These are phyloP conservation scores for Steatocranus sp. DNA, from an alignment of 2,797 vertebrate species.

Conservation along the genomic window DNA sequence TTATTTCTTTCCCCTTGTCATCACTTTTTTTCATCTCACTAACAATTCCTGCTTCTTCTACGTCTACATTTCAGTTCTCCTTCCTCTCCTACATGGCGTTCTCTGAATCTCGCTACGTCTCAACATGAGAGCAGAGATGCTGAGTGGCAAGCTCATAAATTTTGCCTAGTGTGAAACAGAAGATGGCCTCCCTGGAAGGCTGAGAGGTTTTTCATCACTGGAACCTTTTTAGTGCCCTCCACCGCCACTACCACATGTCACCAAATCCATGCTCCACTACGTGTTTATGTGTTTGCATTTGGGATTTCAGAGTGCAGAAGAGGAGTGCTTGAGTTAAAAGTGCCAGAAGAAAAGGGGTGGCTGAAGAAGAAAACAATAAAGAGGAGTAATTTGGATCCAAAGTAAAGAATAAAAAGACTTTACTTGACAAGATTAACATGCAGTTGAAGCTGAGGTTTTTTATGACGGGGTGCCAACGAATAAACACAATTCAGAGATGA, in stretches of 20 bases:
- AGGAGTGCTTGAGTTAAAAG: neutral
- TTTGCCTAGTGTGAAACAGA: conserved; percentile 63
- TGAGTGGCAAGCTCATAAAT: conserved; percentile 64
- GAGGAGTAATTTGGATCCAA: conserved; percentile 9
- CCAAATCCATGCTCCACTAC: conserved; percentile 25
- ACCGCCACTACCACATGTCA: conserved; percentile 51
- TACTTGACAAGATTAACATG: conserved; percentile 89
- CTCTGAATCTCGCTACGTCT: conserved; percentile 2
- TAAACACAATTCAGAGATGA: conserved; percentile 93
- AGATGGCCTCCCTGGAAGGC: conserved; percentile 67
- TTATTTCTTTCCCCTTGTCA: neutral
- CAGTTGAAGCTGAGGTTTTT: conserved; percentile 88
- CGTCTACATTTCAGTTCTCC: neutral
- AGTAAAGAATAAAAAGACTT: conserved; percentile 54
- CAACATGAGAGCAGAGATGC: conserved; percentile 32
- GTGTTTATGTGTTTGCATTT: conserved; percentile 50
- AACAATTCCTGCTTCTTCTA: neutral
- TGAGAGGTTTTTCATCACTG: conserved; percentile 62
- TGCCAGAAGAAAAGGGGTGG: neutral
- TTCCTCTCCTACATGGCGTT: neutral
- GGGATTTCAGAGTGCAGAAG: neutral
- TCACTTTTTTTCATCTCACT: neutral
- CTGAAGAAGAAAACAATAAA: conserved; percentile 1
- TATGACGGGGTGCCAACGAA: conserved; percentile 90
- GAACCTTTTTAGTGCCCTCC: conserved; percentile 64